phyloP scores from a whole-genome alignment of 2,888 invertebrate species.

The Chorisops tibialis region DNA sequence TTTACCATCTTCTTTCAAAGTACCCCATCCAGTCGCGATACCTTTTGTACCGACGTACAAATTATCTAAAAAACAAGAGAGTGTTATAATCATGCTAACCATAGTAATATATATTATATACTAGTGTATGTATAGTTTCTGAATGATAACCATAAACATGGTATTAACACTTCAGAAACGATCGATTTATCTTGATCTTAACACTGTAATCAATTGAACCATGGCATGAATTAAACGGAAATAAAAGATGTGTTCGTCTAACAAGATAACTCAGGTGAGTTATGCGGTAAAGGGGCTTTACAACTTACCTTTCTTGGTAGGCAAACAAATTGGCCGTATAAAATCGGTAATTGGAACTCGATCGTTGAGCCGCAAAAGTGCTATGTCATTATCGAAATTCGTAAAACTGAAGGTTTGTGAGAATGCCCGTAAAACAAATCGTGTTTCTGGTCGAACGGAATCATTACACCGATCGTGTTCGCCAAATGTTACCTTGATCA shows the following conservation, averaged over 20 bases:
- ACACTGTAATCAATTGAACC: constrained; percentile 1
- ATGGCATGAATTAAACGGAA: too few relatives aligned
- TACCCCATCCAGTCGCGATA: constrained; percentile 84
- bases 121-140: too few relatives aligned
- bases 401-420: constrained; percentile 78
- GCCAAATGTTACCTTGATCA: constrained; percentile 85
- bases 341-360: constrained; percentile 73
- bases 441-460: constrained; percentile 68
- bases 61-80: constrained; percentile 55
- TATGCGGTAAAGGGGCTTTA: not conserved
- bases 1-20: constrained; percentile 79
- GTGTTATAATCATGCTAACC: constrained; percentile 1
- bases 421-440: constrained; percentile 73
- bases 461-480: constrained; percentile 81
- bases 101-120: too few relatives aligned
- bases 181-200: not conserved
- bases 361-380: constrained; percentile 75
- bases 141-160: constrained; percentile 17
- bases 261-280: not conserved
- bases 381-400: constrained; percentile 87
- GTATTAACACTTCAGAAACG: constrained; percentile 13
- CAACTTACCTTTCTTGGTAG: constrained; percentile 59
- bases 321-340: constrained; percentile 81
- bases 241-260: too few relatives aligned
- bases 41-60: constrained; percentile 70